Conservation (phyloP, 1,140 invertebrate species). For the Trachymyrmex septentrionalis region DNA sequence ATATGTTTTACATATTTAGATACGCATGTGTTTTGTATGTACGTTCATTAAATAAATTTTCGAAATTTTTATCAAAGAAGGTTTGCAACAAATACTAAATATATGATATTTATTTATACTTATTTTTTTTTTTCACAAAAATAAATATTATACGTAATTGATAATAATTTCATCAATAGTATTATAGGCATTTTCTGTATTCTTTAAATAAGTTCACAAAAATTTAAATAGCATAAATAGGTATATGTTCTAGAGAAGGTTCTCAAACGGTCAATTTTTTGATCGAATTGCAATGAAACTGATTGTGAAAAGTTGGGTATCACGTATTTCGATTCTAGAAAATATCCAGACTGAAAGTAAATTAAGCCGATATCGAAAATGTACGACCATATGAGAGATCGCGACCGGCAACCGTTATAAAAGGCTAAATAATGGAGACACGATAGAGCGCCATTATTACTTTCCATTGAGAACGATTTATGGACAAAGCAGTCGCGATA, state of each 20-base stretch:
- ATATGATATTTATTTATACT: neutral
- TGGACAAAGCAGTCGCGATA: constrained; percentile 51
- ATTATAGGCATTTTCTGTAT: neutral
- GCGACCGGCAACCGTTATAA: constrained; percentile 20
- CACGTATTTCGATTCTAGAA: neutral
- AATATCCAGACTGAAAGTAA: neutral
- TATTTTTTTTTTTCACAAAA: neutral
- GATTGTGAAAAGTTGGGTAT: neutral
- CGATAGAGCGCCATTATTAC: constrained; percentile 50
- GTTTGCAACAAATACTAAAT: neutral
- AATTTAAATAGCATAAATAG: neutral
- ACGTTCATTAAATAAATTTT: neutral
- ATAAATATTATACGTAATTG: neutral
- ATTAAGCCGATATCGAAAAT: constrained; percentile 36
- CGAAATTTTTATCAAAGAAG: neutral
- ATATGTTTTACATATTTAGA: neutral
- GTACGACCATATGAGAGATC: neutral
- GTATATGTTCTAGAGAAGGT: neutral
- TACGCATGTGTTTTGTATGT: neutral
- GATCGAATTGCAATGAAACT: neutral
- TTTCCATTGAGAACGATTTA: constrained; percentile 58
- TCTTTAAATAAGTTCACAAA: neutral
- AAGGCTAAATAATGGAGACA: constrained; percentile 48
- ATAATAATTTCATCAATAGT: neutral
- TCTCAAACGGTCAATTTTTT: neutral